Conservation (phyloP, 2,113 vertebrate genomes). For the Rhineura floridana region DNA sequence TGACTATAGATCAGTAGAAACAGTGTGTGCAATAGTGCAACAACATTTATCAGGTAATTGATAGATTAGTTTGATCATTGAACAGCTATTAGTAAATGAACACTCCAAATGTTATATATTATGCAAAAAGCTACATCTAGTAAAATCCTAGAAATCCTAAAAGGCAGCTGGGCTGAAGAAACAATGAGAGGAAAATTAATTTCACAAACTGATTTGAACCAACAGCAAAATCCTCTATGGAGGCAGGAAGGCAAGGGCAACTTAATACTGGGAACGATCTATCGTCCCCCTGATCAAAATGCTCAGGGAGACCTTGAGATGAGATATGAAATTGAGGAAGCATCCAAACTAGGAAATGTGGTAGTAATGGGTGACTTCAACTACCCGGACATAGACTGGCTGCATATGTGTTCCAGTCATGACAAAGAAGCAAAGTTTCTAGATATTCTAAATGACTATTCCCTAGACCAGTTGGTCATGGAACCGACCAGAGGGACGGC, state of each 20-base stretch:
- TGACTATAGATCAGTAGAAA: rapidly evolving
- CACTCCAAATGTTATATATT: not conserved
- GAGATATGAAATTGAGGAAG: too few relatives aligned
- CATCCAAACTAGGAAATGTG: too few relatives aligned
- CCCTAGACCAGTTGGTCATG: too few relatives aligned
- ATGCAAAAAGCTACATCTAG: not conserved
- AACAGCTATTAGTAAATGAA: not conserved
- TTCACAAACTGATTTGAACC: not conserved
- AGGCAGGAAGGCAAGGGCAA: not conserved
- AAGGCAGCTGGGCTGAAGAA: not conserved
- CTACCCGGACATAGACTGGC: too few relatives aligned
- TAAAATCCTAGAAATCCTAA: not conserved
- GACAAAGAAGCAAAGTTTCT: too few relatives aligned
- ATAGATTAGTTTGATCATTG: not conserved
- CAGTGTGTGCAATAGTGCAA: rapidly evolving
- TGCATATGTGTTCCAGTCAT: too few relatives aligned
- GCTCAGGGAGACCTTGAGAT: too few relatives aligned
- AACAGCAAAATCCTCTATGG: not conserved
- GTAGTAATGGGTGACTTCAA: too few relatives aligned
- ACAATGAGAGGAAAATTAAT: not conserved
- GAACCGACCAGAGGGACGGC: too few relatives aligned
- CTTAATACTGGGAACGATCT: too few relatives aligned
- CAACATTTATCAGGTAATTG: rapidly evolving
- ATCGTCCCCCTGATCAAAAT: too few relatives aligned
- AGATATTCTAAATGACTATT: too few relatives aligned